Evolutionary conservation across 2,797 vertebrate species (phyloP), one percentile per base, ranked within the genome.

Genomic region (Geotrypetes seraphini): DNA sequence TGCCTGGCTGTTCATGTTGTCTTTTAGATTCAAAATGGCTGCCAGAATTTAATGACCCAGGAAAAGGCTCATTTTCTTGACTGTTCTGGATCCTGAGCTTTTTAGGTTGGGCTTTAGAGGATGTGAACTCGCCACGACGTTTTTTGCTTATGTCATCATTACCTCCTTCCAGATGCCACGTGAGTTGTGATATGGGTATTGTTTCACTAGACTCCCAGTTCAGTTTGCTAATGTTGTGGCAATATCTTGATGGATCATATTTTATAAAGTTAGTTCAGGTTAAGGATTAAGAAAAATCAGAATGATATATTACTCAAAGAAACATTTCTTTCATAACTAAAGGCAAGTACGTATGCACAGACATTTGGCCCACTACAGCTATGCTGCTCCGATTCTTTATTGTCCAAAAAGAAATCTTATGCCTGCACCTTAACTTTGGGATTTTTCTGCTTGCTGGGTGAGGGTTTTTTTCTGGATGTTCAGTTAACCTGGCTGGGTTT

Each of bases 161-260:
- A 1, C 73, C 81, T 10, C 62, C 89, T 41, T 73, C 66, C 4
- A 92, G 26, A 31, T 79, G 57, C 96, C 92, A 97, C 20, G 93
- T 96, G 23, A 96, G 86, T 48, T 68, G 39, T 1, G 72, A 57
- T 17, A 97, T 46, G 1, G 92, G 78, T 5, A 71, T 75, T 3
- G 18, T 8, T 3, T 22, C n/a, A n/a, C 52, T 35, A 16, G 62
- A 20, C 16, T 54, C 43, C 7, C 52, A 25, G 7, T 85, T 78
- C 56, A 99, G 66, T 50, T 59, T 91, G 54, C 85, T 89, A 34
- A 99, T 81, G 60, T 96, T 97, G 60, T 97, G 96, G 65, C 92
- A 87, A 28, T 90, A 92, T 53, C 97, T 97, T 3, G 93, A 99
- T 2, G 94, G 96, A 66, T 99, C 90, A n/a, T 91, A 96, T 48